Evolutionary conservation across 1,140 invertebrate species (phyloP).

Genomic region (Oryctes rhinoceros): DNA sequence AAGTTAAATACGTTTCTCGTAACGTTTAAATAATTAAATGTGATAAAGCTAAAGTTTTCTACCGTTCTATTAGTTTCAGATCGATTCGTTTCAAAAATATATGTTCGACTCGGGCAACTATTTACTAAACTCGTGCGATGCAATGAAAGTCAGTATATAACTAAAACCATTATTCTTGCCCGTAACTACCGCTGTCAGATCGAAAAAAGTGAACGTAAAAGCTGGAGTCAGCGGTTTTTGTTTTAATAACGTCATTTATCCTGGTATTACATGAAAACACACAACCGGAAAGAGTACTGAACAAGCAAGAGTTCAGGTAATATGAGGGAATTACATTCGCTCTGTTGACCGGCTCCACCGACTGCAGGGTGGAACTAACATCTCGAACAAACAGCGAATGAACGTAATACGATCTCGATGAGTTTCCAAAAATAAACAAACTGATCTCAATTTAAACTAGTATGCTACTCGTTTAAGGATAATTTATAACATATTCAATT

Average conservation of each 20-base stretch:
- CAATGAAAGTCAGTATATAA: constrained; percentile 25
- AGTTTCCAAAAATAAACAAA: constrained; percentile 20
- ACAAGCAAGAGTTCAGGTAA: constrained; percentile 37
- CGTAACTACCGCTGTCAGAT: not conserved
- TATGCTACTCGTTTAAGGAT: not conserved
- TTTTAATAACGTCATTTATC: constrained; percentile 34
- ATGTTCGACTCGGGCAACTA: not conserved
- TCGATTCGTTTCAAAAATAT: not conserved
- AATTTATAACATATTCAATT: not conserved
- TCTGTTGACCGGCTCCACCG: constrained; percentile 12
- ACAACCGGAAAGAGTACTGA: constrained; percentile 28
- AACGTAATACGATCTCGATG: constrained; percentile 20
- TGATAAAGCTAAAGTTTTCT: not conserved
- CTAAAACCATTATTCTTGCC: constrained; percentile 34
- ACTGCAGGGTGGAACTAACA: constrained; percentile 17
- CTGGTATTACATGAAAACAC: constrained; percentile 29
- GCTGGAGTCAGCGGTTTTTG: constrained; percentile 12
- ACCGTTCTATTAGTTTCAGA: not conserved
- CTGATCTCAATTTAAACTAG: not conserved
- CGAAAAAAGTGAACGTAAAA: constrained; percentile 13
- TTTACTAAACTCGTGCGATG: not conserved
- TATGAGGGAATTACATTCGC: constrained; percentile 35
- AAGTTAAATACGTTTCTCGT: no score
- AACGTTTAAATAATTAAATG: not conserved
- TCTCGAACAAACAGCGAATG: constrained; percentile 19